Evolutionary conservation across 1,140 invertebrate species (phyloP).

Genomic region (Procambarus clarkii): DNA sequence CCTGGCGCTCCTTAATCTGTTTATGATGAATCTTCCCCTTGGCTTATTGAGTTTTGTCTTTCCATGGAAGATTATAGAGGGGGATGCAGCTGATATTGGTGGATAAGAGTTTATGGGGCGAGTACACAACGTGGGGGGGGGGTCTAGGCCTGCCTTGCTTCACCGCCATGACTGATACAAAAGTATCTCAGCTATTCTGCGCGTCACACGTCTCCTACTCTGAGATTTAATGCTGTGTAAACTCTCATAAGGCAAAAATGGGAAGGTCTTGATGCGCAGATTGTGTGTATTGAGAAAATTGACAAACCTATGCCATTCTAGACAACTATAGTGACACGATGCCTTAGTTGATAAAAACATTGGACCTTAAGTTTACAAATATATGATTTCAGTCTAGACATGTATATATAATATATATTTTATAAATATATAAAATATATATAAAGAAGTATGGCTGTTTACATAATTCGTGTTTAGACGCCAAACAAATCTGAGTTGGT

Average conservation of each 20-base stretch:
- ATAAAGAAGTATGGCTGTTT: background rate
- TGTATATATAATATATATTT: too few species aligned
- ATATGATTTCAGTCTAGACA: too few species aligned
- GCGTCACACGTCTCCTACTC: background rate
- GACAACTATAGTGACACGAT: too few species aligned
- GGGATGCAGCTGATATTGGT: background rate
- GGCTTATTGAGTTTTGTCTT: background rate
- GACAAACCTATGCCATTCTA: too few species aligned
- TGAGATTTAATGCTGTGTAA: background rate
- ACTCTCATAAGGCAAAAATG: background rate
- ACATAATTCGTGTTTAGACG: background rate
- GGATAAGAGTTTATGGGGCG: background rate
- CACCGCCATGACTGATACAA: background rate
- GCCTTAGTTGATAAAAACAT: too few species aligned
- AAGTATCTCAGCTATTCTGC: background rate
- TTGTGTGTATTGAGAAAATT: too few species aligned
- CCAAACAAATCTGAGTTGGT: too few species aligned
- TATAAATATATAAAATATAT: too few species aligned
- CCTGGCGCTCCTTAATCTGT: slow-evolving; percentile 2
- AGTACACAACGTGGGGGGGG: background rate
- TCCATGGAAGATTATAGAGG: background rate
- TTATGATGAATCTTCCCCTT: background rate
- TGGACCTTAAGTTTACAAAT: too few species aligned
- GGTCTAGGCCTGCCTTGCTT: background rate
- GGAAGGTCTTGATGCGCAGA: too few species aligned